Conservation (phyloP, 2,113 vertebrate genomes). For the Campylomormyrus tamandua region DNA sequence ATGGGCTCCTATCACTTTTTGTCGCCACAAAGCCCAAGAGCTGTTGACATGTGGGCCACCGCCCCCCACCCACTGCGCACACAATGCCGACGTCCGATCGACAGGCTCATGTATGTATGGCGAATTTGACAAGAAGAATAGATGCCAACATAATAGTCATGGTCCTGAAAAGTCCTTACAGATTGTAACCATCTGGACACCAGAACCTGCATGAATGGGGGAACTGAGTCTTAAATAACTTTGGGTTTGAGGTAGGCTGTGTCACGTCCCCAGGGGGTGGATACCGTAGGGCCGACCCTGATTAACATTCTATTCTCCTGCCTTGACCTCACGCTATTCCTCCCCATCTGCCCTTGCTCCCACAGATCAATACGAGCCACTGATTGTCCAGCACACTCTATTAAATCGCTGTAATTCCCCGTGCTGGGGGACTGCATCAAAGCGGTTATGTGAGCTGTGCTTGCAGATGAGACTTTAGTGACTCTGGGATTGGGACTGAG, state of each 20-base stretch:
- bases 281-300: conserved; percentile 68
- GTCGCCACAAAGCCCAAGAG: conserved; percentile 55
- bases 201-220: conserved; percentile 59
- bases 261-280: conserved; percentile 39
- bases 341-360: conserved; percentile 79
- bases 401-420: conserved; percentile 79
- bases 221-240: conserved; percentile 84
- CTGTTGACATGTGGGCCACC: conserved; percentile 40
- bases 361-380: conserved; percentile 68
- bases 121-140: conserved; percentile 79
- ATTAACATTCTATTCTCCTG: conserved; percentile 73
- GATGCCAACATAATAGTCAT: conserved; percentile 61
- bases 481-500: conserved; percentile 49
- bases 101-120: conserved; percentile 74
- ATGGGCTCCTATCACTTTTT: conserved; percentile 46
- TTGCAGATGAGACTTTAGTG: conserved; percentile 76
- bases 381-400: conserved; percentile 88
- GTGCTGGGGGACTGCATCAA: conserved; percentile 67
- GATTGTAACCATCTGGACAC: conserved; percentile 87
- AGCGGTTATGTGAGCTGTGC: conserved; percentile 55
- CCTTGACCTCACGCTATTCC: conserved; percentile 66
- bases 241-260: conserved; percentile 54
- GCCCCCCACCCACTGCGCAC: conserved; percentile 33
- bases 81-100: conserved; percentile 69
- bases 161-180: conserved; percentile 66